Percentiles rank a stretch among this genome's conserved stretches.
Conservation (phyloP, 2,113 vertebrate genomes). For the Columba livia region DNA sequence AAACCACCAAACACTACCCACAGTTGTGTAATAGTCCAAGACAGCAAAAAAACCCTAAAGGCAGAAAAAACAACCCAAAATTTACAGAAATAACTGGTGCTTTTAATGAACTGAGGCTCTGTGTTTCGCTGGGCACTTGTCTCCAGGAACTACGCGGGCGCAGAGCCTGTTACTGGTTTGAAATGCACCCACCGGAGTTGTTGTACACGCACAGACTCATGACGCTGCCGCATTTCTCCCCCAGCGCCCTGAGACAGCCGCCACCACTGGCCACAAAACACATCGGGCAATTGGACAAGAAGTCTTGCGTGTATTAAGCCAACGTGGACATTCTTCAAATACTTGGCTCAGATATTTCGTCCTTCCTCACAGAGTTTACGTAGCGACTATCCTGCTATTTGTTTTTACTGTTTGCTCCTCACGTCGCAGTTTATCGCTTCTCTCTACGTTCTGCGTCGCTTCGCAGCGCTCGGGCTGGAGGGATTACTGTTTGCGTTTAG, state of each 20-base stretch:
- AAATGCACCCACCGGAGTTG: not conserved
- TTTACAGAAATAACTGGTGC: not conserved
- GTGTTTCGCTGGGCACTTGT: not conserved
- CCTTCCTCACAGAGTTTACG: not conserved
- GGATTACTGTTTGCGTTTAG: constrained; percentile 89
- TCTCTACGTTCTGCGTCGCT: constrained; percentile 75
- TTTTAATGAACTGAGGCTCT: not conserved
- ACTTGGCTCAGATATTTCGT: not conserved
- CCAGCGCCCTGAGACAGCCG: not conserved
- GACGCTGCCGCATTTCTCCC: not conserved
- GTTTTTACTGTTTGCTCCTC: not conserved
- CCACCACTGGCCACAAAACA: not conserved
- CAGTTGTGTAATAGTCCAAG: not conserved
- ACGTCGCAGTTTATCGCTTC: not conserved
- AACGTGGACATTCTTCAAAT: not conserved
- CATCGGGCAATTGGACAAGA: not conserved
- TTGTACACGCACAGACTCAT: not conserved
- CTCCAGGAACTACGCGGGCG: not conserved
- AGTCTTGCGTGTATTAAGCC: not conserved
- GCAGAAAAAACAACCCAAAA: not conserved
- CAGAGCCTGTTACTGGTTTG: not conserved
- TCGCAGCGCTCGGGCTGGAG: constrained; percentile 90
- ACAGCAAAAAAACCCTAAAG: not conserved
- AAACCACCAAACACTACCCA: not conserved
- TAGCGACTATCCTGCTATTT: not conserved